phyloP scores from a whole-genome alignment of 2,888 invertebrate genomes.

The Cosmorhoe ocellata region DNA sequence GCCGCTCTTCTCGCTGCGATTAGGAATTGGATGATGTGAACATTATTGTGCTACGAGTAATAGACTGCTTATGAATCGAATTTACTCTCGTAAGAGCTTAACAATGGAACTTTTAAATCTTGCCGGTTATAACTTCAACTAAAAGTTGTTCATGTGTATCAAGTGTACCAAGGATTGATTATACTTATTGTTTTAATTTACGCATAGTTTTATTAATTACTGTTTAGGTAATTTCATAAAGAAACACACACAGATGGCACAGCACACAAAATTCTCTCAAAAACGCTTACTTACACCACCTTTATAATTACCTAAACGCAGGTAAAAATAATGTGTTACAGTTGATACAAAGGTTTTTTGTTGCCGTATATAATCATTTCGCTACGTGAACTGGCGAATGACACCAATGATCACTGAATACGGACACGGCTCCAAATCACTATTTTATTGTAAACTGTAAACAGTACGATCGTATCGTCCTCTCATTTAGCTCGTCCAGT shows the following conservation, averaged over 20 bases:
- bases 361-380: background rate
- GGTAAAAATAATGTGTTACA: too few relatives aligned
- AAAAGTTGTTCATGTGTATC: too few relatives aligned
- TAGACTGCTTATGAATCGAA: slow-evolving; percentile 10
- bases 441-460: slow-evolving; percentile 41
- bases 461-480: slow-evolving; percentile 38
- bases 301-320: too few relatives aligned
- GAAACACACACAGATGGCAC: too few relatives aligned
- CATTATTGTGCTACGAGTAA: background rate
- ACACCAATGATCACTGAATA: slow-evolving; percentile 20
- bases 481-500: slow-evolving; percentile 30
- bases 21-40: slow-evolving; percentile 42
- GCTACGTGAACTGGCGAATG: background rate
- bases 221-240: too few relatives aligned
- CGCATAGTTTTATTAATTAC: too few relatives aligned
- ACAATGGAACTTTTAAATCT: too few relatives aligned
- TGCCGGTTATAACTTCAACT: too few relatives aligned
- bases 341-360: background rate
- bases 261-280: too few relatives aligned
- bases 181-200: too few relatives aligned
- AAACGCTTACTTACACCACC: too few relatives aligned
- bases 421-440: slow-evolving; percentile 15
- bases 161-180: too few relatives aligned
- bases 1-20: slow-evolving; percentile 38
- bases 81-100: background rate